phyloP scores from a whole-genome alignment of 2,113 vertebrate species.

The Sylvietta virens region DNA sequence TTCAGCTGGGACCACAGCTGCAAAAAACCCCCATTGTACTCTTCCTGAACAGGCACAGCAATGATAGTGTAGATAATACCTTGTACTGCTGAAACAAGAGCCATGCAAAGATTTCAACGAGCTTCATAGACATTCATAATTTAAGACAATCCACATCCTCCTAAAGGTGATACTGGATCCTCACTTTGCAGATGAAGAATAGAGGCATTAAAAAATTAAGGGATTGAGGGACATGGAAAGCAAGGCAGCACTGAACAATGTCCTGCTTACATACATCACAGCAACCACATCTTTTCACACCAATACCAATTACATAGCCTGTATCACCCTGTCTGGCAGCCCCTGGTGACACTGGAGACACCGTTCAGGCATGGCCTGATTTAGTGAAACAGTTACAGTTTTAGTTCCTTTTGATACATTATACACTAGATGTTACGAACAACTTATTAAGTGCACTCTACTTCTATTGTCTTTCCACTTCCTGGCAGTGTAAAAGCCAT shows the following conservation, averaged over 20 bases:
- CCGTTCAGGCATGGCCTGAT: neutral
- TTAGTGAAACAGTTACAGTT: neutral
- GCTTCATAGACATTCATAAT: conserved; percentile 9
- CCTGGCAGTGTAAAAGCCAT: neutral
- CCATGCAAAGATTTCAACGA: neutral
- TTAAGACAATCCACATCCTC: neutral
- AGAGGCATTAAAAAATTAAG: neutral
- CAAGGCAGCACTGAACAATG: neutral
- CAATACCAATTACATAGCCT: neutral
- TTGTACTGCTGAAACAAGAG: neutral
- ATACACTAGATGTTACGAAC: neutral
- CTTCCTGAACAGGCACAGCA: neutral
- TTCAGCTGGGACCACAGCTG: neutral
- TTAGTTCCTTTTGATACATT: neutral
- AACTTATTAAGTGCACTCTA: neutral
- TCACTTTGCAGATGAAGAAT: neutral
- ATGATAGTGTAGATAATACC: neutral
- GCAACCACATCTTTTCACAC: neutral
- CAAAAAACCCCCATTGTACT: neutral
- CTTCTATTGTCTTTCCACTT: neutral
- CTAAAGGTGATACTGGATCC: neutral
- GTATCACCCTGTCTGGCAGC: neutral
- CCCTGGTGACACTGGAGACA: neutral
- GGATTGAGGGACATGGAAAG: neutral
- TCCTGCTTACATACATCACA: neutral